Conservation (phyloP, 2,797 vertebrate genomes). For the Florisuga fusca region DNA sequence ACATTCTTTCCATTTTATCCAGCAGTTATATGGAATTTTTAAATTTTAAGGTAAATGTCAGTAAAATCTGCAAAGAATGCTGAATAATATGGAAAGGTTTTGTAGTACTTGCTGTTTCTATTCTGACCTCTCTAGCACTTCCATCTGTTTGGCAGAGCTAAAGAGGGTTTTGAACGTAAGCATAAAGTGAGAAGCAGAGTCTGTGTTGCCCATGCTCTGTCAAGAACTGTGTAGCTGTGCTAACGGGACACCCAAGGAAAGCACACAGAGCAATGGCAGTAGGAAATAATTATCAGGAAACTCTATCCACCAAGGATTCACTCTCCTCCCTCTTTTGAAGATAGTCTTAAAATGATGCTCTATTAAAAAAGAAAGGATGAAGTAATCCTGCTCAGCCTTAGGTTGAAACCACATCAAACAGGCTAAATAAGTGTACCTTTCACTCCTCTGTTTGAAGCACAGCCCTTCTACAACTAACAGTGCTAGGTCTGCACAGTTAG, state of each 20-base stretch:
- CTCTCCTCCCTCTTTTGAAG: not conserved
- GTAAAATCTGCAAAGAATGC: not conserved
- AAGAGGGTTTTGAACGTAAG: not conserved
- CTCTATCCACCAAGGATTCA: not conserved
- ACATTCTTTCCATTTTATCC: not conserved
- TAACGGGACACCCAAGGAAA: not conserved
- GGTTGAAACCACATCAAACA: not conserved
- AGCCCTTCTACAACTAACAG: not conserved
- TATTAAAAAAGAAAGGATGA: not conserved
- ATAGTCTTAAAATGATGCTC: accelerated
- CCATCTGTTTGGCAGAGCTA: not conserved
- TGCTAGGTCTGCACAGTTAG: not conserved
- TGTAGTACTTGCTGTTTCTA: not conserved
- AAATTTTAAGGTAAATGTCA: not conserved
- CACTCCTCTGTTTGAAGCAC: not conserved
- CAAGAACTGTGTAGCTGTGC: not conserved
- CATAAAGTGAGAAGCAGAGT: not conserved
- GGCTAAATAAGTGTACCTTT: not conserved
- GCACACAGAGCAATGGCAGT: not conserved
- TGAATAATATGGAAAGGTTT: not conserved
- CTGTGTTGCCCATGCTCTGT: not conserved
- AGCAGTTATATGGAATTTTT: not conserved
- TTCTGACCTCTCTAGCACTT: not conserved
- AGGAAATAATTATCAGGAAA: not conserved
- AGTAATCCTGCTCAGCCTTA: not conserved